Percentiles rank a stretch among this genome's conserved stretches.
phyloP scores from a whole-genome alignment of 2,797 vertebrate species.

The Centropyge bicolor region DNA sequence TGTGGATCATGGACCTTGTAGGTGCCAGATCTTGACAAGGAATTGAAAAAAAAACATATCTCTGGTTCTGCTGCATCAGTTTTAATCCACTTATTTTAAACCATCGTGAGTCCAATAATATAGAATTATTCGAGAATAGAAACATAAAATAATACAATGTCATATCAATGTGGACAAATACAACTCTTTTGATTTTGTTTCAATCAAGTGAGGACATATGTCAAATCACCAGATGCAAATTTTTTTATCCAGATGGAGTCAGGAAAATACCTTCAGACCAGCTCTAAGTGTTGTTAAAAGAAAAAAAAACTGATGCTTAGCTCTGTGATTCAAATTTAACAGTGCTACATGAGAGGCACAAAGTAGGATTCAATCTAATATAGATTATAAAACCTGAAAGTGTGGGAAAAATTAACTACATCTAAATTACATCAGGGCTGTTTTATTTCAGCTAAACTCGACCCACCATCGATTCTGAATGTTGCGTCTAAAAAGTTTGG shows the following conservation, averaged over 20 bases:
- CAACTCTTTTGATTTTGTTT: not conserved
- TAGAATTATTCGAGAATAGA: too few relatives aligned
- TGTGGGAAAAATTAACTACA: not conserved
- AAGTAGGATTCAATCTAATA: not conserved
- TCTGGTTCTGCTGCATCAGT: too few relatives aligned
- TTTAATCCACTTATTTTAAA: too few relatives aligned
- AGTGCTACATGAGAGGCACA: not conserved
- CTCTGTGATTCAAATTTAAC: not conserved
- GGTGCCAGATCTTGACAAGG: too few relatives aligned
- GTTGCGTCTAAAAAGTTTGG: slow-evolving; percentile 65
- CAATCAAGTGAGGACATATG: too few relatives aligned
- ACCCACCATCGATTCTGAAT: slow-evolving; percentile 82
- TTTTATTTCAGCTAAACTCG: slow-evolving; percentile 87
- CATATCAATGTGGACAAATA: not conserved
- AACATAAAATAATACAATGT: too few relatives aligned
- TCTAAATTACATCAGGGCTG: not conserved
- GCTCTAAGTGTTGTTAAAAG: not conserved
- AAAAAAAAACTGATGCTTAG: not conserved
- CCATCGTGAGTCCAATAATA: too few relatives aligned
- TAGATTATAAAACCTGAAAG: not conserved
- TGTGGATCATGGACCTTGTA: too few relatives aligned
- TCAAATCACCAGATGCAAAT: too few relatives aligned
- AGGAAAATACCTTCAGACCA: not conserved
- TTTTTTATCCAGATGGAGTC: slow-evolving; percentile 7
- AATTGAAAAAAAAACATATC: too few relatives aligned